phyloP scores from a whole-genome alignment of 2,113 vertebrate species.

The Aythya baeri region DNA sequence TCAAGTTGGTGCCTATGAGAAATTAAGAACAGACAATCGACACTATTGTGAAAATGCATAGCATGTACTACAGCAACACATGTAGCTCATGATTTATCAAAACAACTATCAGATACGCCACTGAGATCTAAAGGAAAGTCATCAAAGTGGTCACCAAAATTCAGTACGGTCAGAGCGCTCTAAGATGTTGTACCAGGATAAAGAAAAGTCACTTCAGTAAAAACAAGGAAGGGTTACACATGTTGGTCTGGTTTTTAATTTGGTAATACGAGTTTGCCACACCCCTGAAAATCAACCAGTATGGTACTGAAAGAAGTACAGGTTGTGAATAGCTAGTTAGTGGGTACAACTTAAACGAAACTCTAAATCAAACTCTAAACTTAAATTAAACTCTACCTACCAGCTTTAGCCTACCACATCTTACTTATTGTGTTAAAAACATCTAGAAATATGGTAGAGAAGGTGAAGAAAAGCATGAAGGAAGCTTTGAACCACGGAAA shows the following conservation, averaged over 20 bases:
- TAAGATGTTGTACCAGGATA: not conserved
- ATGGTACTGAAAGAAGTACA: not conserved
- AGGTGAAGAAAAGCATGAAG: not conserved
- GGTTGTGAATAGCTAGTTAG: not conserved
- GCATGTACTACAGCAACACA: not conserved
- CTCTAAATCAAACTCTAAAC: too few species aligned
- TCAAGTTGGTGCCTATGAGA: not conserved
- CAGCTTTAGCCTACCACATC: not conserved
- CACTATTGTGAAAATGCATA: not conserved
- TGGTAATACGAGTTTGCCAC: not conserved
- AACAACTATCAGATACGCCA: not conserved
- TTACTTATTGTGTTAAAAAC: not conserved
- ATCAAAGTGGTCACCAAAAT: not conserved
- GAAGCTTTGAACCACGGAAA: not conserved
- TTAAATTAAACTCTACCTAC: too few species aligned
- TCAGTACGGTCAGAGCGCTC: not conserved
- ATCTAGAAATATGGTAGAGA: not conserved
- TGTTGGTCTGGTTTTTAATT: not conserved
- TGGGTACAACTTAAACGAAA: not conserved
- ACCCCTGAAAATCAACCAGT: not conserved
- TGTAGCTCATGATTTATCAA: not conserved
- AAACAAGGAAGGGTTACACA: not conserved
- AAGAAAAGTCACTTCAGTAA: not conserved
- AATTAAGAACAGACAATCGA: not conserved
- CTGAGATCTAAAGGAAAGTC: not conserved